phyloP scores from a whole-genome alignment of 2,888 invertebrate species.

The Dryocosmus kuriphilus region DNA sequence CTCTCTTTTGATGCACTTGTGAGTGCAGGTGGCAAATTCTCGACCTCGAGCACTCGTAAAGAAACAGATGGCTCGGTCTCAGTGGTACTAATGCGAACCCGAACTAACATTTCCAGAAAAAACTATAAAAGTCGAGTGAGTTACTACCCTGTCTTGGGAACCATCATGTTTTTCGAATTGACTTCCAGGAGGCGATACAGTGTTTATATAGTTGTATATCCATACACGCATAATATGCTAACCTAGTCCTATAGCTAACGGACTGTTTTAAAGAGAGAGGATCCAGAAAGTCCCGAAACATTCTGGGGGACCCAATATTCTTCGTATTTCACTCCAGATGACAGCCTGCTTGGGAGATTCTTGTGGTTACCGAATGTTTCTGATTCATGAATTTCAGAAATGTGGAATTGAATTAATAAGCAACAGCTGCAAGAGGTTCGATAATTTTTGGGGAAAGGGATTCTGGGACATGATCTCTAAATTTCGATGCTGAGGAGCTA shows the following conservation, averaged over 20 bases:
- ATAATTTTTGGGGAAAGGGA: constrained; percentile 7
- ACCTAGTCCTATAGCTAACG: too few relatives aligned
- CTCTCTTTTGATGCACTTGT: constrained; percentile 6
- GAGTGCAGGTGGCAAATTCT: constrained; percentile 29
- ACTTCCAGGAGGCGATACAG: constrained; percentile 11
- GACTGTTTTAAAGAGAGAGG: constrained; percentile 5
- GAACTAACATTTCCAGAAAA: constrained; percentile 17
- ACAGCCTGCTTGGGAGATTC: constrained; percentile 5
- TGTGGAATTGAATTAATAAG: constrained; percentile 33
- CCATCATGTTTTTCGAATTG: constrained; percentile 20
- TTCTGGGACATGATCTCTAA: constrained; percentile 13
- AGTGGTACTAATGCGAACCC: constrained; percentile 18
- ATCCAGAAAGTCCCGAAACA: background rate
- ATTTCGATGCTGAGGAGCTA: constrained; percentile 18
- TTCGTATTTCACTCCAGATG: background rate
- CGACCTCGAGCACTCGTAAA: constrained; percentile 13
- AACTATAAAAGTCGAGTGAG: constrained; percentile 22
- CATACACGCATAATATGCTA: background rate
- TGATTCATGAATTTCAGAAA: constrained; percentile 19
- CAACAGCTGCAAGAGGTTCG: constrained; percentile 7
- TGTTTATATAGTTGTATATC: background rate
- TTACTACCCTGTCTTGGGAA: background rate
- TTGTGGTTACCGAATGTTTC: constrained; percentile 20
- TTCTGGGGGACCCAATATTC: background rate
- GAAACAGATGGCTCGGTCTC: background rate